phyloP scores from a whole-genome alignment of 2,113 vertebrate genomes.

The Plectropomus leopardus region DNA sequence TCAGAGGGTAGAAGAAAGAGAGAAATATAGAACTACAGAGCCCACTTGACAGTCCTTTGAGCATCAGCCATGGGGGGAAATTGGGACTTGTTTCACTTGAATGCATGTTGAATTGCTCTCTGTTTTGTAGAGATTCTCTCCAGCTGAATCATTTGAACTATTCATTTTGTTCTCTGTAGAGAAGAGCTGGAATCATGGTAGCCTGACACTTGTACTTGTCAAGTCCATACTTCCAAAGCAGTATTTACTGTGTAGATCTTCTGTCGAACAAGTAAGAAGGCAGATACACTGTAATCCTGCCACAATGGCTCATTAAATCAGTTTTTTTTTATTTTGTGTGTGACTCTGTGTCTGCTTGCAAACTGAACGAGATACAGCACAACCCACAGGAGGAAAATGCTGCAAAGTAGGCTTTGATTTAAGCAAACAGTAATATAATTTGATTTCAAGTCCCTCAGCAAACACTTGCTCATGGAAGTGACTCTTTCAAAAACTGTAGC shows the following conservation, averaged over 20 bases:
- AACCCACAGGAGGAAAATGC: not conserved
- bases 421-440: not conserved
- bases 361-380: not conserved
- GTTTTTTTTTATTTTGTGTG: not conserved
- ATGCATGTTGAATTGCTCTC: constrained; percentile 62
- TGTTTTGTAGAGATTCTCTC: constrained; percentile 57
- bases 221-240: constrained; percentile 28
- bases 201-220: constrained; percentile 54
- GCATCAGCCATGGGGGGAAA: constrained; percentile 46
- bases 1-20: constrained; percentile 2
- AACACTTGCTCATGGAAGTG: not conserved
- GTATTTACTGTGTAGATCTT: constrained; percentile 27
- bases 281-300: not conserved
- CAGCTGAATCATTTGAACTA: constrained; percentile 60
- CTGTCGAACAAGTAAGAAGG: not conserved
- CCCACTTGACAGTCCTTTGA: constrained; percentile 60
- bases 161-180: constrained; percentile 48
- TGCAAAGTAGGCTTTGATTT: constrained; percentile 4
- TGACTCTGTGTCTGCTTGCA: not conserved
- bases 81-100: constrained; percentile 66
- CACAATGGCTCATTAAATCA: constrained; percentile 34
- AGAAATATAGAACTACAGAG: constrained; percentile 37
- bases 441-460: not conserved
- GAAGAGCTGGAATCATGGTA: constrained; percentile 44
- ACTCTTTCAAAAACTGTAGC: not conserved